Base-by-base conservation (phyloP, 2,113 vertebrate genomes). In the Chionomys nivalis region DNA sequence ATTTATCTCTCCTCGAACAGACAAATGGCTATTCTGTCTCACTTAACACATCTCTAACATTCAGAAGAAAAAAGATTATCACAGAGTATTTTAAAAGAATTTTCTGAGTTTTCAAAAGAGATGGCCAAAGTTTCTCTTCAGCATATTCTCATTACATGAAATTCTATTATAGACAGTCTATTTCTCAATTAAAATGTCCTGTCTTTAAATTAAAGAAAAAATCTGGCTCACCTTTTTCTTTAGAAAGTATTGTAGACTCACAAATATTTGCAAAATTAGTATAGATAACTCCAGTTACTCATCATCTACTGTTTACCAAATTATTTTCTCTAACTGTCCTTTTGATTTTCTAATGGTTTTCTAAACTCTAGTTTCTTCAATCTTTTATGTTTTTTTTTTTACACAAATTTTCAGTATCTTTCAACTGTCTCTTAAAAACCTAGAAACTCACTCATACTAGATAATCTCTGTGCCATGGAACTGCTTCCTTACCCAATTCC, bases 211-310 rank as follows among this genome's bases (percentile, higher is more conserved):
- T 79, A 90, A 23, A 28, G 94, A 79, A 79, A 13, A 77, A 49
- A 24, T 19, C 72, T 66, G 5, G 89, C 90, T 77, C 44, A 90
- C 39, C 31, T 78, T 87, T 93, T 93, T 65, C 77, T 87, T 96
- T 86, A 89, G 66, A 94, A 93, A 93, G 88, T 76, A 91, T 95
- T 73, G 47, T 85, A 78, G 47, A 87, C 8, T 93, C 6, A 90
- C 13, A 93, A 78, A 7, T 94, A 65, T 66, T 94, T 93, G 28
- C 9, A 92, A 81, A 81, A 33, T 77, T 0, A 77, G 28, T 39
- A 73, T 5, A 52, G 5, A 79, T 33, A 17, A 6, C 66, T 86
- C 39, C 5, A 42, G 24, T 6, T 72, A 76, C 7, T 24, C 9
- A 83, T 91, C 11, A 65, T 33, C 33, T 19, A 89, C 39, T 58